Evolutionary conservation across 35 echinoderm and acorn worm species (phyloP).

Genomic region (Ophioderma brevispina): DNA sequence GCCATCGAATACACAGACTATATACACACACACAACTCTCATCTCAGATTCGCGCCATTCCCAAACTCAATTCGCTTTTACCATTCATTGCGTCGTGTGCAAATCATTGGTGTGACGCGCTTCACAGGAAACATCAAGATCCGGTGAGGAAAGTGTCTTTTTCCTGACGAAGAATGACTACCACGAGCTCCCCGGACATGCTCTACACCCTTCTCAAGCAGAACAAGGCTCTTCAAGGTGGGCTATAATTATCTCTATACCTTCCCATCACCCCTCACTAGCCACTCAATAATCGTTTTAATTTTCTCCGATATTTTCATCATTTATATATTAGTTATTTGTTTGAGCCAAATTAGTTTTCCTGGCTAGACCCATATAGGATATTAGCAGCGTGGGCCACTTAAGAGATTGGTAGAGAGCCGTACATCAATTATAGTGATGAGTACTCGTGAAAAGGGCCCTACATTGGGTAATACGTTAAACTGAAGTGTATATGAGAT

Average conservation of each 20-base stretch:
- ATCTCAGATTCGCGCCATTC: neutral
- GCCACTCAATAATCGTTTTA: conserved; percentile 21
- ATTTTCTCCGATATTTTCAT: conserved; percentile 38
- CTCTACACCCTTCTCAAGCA: conserved; percentile 39
- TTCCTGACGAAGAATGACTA: conserved; percentile 2
- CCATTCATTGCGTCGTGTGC: neutral
- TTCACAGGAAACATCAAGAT: conserved; percentile 1
- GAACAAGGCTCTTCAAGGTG: neutral
- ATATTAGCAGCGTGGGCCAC: conserved; percentile 37
- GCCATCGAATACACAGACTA: neutral
- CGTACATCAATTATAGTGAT: conserved; percentile 33
- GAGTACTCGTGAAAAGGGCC: conserved; percentile 16
- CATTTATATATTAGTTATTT: conserved; percentile 56
- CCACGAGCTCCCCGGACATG: conserved; percentile 21
- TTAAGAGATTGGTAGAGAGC: conserved; percentile 21
- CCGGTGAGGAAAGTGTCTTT: neutral
- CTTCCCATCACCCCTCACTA: neutral
- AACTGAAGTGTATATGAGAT: conserved; percentile 28
- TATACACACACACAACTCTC: too few relatives aligned
- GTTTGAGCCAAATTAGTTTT: conserved; percentile 58
- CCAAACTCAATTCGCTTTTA: neutral
- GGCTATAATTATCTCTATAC: neutral
- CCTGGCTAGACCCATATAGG: conserved; percentile 9
- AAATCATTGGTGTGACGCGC: neutral
- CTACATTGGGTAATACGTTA: conserved; percentile 43